These are phyloP conservation scores for Lottia gigantea DNA, from an alignment of 2,888 invertebrate genomes.

Conservation along the genomic window DNA sequence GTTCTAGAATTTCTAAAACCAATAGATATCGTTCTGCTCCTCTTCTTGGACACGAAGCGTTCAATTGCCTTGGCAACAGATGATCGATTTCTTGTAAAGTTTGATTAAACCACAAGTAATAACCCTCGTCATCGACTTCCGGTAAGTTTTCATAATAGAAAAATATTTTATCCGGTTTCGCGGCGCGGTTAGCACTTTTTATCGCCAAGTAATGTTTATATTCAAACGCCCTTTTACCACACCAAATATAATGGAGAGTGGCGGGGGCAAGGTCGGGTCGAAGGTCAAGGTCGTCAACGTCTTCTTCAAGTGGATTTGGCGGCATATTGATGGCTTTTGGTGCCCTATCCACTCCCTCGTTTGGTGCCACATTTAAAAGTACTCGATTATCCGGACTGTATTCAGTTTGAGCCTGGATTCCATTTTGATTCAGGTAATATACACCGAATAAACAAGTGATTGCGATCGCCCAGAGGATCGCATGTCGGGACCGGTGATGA, in stretches of 20 bases:
- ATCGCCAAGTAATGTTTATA: constrained; percentile 35
- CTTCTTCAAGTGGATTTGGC: constrained; percentile 18
- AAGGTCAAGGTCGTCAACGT: constrained; percentile 29
- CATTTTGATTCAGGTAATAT: not conserved
- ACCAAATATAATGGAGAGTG: constrained; percentile 35
- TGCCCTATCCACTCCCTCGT: not conserved
- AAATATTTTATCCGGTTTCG: constrained; percentile 37
- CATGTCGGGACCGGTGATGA: not conserved
- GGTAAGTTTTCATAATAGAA: constrained; percentile 35
- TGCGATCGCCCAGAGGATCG: not conserved
- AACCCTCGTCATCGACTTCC: constrained; percentile 27
- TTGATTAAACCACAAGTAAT: constrained; percentile 36
- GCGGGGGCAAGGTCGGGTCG: constrained; percentile 36
- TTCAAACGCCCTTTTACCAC: constrained; percentile 32
- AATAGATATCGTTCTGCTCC: constrained; percentile 34
- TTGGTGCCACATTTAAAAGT: not conserved
- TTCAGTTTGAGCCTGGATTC: not conserved
- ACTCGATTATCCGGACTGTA: not conserved
- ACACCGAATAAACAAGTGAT: not conserved
- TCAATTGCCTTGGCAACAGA: constrained; percentile 29
- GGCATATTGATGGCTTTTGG: not conserved
- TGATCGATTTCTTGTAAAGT: constrained; percentile 30
- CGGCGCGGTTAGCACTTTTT: constrained; percentile 30
- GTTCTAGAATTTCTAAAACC: constrained; percentile 30
- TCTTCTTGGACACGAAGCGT: constrained; percentile 28